Base-by-base conservation (phyloP, 2,888 invertebrate species). In the Notodonta ziczac region DNA sequence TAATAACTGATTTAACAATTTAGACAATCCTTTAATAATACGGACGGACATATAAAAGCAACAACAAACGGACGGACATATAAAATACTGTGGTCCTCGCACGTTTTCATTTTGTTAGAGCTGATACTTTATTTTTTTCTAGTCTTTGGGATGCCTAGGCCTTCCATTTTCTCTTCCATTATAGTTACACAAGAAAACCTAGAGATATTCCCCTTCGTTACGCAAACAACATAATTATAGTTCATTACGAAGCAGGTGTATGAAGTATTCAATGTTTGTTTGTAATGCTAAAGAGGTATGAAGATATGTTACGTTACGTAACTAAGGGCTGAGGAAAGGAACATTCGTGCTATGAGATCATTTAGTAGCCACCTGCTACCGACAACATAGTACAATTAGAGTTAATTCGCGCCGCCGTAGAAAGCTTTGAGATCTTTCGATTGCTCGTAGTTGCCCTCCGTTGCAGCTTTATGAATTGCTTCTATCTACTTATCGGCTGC, bases 311-410 rank as follows among this genome's bases (percentile, higher is more conserved):
- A 13, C 13, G 24, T 78, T 76, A 67, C 58, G 56, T 58, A 69
- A 65, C 63, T 59, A 59, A 14, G 6, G 61, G 61, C 55, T 56
- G 69, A 67, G 59, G 73, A 74, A 73, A 73, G 66, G 67, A 66
- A 63, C 59, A 52, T 54, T 62, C 61, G 58, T 67, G 66, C 62
- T 66, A 72, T 70, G 72, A 73, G 69, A 64, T 69, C 64, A 71
- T 73, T 48, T 69, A 73, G 72, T 67, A 73, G 72, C 73, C 75
- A 77, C 76, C 73, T 77, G 70, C 66, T 70, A 66, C 58, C 61
- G 35, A 42, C 55, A 50, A 50, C 7, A 14, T 50, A 50, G 50
- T 39, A 68, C 73, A 74, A 84, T 83, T 82, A 81, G 69, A 77
- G 62, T 58, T 72, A 76, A 73, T 73, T 73, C 57, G 63, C 60